Conservation (phyloP, 2,113 vertebrate species). For the Paedocypris sp. region DNA sequence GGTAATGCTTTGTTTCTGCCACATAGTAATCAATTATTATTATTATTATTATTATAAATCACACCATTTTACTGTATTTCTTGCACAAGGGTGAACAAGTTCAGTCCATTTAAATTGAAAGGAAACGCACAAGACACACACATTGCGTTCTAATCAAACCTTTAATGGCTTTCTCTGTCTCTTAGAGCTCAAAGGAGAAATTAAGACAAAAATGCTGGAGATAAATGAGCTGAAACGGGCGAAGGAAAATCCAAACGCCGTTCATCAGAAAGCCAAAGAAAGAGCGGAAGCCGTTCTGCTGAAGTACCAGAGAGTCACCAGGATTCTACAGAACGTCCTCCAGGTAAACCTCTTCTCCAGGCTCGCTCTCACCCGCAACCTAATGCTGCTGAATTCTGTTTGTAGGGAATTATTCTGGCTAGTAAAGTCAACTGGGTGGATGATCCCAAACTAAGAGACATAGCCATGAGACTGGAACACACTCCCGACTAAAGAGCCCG, state of each 20-base stretch:
- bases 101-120: no score
- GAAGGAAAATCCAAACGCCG: slow-evolving; percentile 36
- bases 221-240: slow-evolving; percentile 24
- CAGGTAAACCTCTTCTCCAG: slow-evolving; percentile 43
- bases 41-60: no score
- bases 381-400: not conserved
- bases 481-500: slow-evolving; percentile 38
- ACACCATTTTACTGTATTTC: no score
- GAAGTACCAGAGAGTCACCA: slow-evolving; percentile 54
- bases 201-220: slow-evolving; percentile 47
- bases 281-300: slow-evolving; percentile 52
- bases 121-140: not conserved
- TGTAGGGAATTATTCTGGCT: slow-evolving; percentile 58
- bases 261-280: slow-evolving; percentile 45
- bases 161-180: not conserved
- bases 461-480: slow-evolving; percentile 56
- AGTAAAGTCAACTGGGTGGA: slow-evolving; percentile 62
- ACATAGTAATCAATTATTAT: no score
- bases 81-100: no score
- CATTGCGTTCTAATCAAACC: no score
- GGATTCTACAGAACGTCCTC: slow-evolving; percentile 60
- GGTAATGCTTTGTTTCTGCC: no score
- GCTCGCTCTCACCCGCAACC: not conserved
- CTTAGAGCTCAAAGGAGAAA: slow-evolving; percentile 47
- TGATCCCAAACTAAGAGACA: slow-evolving; percentile 55